Percentiles rank a stretch among this genome's conserved stretches.
These are phyloP conservation scores for Cavia porcellus DNA, from an alignment of 2,113 vertebrate species.

Conservation along the genomic window DNA sequence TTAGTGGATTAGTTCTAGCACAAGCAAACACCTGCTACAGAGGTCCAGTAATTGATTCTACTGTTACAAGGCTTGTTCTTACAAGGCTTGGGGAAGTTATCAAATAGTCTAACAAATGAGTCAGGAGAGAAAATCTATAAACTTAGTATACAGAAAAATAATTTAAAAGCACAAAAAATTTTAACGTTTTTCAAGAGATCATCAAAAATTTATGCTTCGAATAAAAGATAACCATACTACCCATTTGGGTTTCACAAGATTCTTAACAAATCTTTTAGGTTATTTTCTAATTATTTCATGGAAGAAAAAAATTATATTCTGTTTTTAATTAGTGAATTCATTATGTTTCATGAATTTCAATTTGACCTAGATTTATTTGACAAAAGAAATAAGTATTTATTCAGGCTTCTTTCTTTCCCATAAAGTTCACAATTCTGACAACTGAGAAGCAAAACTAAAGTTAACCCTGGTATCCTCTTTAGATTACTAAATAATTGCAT, in stretches of 20 bases:
- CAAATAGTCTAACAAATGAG: background rate
- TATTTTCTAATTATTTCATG: background rate
- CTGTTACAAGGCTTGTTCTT: too few species aligned
- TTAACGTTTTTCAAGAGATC: background rate
- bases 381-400: background rate
- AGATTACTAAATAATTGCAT: background rate
- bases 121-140: background rate
- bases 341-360: background rate
- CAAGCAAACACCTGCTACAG: too few species aligned
- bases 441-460: background rate
- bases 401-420: background rate
- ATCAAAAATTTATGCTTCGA: background rate
- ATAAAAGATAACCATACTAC: background rate
- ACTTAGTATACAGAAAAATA: background rate
- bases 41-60: too few species aligned
- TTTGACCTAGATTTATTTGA: background rate
- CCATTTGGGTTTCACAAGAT: background rate
- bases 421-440: slow-evolving; percentile 12
- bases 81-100: background rate
- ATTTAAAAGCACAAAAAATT: background rate
- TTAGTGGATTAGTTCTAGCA: too few species aligned
- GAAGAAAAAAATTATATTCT: background rate
- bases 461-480: background rate
- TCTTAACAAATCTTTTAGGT: background rate
- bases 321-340: background rate